Conservation (phyloP, 2,888 invertebrate genomes). For the Tetragonisca angustula region DNA sequence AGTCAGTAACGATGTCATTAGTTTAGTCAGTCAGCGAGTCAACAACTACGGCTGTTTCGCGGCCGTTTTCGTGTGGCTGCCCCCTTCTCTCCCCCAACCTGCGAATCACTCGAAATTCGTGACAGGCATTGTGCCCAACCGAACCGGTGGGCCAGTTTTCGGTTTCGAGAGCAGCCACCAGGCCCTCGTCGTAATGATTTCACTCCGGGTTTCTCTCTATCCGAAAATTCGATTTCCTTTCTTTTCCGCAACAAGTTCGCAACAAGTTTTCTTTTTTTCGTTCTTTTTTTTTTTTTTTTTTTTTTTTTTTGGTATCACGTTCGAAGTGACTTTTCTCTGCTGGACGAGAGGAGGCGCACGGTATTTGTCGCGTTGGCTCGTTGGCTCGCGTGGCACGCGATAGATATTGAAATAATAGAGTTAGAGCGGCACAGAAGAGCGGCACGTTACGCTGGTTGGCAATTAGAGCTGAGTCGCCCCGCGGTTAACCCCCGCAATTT, state of each 20-base stretch:
- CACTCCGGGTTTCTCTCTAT: slow-evolving; percentile 3
- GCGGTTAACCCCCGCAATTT: slow-evolving; percentile 69
- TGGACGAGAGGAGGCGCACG: no score
- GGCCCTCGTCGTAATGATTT: background rate
- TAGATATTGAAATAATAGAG: slow-evolving; percentile 58
- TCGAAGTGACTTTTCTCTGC: no score
- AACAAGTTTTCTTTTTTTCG: background rate
- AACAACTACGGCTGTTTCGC: slow-evolving; percentile 79
- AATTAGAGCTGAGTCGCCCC: slow-evolving; percentile 66
- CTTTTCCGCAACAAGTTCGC: background rate
- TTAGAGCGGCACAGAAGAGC: slow-evolving; percentile 57
- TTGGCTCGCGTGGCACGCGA: slow-evolving; percentile 6
- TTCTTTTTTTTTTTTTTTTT: no score
- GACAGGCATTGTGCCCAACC: slow-evolving; percentile 31
- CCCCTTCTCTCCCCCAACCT: background rate
- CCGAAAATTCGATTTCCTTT: background rate
- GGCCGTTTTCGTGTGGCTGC: slow-evolving; percentile 67
- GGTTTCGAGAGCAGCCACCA: background rate
- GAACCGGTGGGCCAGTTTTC: slow-evolving; percentile 14
- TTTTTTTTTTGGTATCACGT: no score
- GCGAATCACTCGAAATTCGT: slow-evolving; percentile 46
- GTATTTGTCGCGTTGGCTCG: background rate
- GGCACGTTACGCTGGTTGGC: slow-evolving; percentile 64
- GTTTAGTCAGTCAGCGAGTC: slow-evolving; percentile 83
- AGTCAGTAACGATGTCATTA: slow-evolving; percentile 83